Conservation (phyloP, 2,113 vertebrate genomes). For the Dicaeum eximium region DNA sequence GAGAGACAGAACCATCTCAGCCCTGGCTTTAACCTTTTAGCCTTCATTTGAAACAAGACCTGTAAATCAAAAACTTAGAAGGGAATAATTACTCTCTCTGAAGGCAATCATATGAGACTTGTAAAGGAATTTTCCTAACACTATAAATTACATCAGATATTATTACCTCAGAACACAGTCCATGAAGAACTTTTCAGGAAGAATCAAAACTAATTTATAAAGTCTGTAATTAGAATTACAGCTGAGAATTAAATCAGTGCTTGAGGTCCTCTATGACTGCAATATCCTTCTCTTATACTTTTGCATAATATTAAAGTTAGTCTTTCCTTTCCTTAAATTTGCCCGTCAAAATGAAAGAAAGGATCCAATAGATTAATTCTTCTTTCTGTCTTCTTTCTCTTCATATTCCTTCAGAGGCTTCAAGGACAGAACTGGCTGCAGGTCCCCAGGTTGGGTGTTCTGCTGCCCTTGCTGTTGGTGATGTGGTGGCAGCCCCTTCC, state of each 20-base stretch:
- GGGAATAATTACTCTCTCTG: constrained; percentile 46
- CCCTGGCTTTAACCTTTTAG: neutral
- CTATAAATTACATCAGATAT: constrained; percentile 56
- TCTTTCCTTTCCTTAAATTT: constrained; percentile 40
- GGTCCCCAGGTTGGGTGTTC: neutral
- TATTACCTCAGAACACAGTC: constrained; percentile 50
- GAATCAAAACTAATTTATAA: constrained; percentile 65
- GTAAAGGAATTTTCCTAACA: constrained; percentile 43
- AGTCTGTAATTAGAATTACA: constrained; percentile 65
- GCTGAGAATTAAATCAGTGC: constrained; percentile 62
- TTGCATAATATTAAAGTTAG: constrained; percentile 41
- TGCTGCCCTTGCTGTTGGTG: neutral
- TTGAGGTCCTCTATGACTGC: constrained; percentile 44
- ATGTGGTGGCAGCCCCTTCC: rapidly evolving
- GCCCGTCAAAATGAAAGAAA: constrained; percentile 12
- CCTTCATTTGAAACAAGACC: constrained; percentile 8
- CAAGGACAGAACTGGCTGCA: neutral
- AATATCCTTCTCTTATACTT: constrained; percentile 7
- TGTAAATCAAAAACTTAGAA: constrained; percentile 44
- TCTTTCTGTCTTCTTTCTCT: neutral
- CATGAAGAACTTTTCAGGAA: constrained; percentile 44
- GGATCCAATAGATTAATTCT: constrained; percentile 7
- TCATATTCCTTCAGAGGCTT: neutral
- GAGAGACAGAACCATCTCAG: neutral
- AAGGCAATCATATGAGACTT: constrained; percentile 47